Conservation (phyloP, 2,797 vertebrate genomes). For the Lepus townsendii region DNA sequence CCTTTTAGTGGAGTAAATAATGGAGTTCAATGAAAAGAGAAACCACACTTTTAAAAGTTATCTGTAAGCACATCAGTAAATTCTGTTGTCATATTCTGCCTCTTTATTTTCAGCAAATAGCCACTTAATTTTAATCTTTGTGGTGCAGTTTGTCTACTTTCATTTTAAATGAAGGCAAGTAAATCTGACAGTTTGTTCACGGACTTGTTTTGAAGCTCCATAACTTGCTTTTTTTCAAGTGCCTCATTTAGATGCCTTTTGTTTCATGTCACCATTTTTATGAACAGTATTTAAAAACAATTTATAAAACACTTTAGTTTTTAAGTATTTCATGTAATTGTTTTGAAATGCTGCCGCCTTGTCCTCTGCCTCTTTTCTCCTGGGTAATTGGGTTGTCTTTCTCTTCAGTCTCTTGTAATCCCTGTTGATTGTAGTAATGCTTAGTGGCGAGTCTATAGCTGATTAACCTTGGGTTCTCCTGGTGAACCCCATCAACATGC, state of each 20-base stretch:
- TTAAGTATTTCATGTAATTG: conserved; percentile 77
- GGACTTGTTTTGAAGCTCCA: conserved; percentile 70
- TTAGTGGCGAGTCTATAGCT: conserved; percentile 49
- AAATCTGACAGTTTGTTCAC: conserved; percentile 63
- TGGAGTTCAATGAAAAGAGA: conserved; percentile 64
- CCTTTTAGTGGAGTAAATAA: conserved; percentile 65
- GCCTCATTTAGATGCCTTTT: conserved; percentile 72
- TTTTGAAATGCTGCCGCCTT: conserved; percentile 71
- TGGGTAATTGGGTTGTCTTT: conserved; percentile 42
- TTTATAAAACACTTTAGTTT: conserved; percentile 72
- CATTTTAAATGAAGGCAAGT: conserved; percentile 63
- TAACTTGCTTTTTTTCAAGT: conserved; percentile 64
- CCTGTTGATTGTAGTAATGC: conserved; percentile 39
- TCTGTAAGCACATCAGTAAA: conserved; percentile 46
- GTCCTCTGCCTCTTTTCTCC: conserved; percentile 42
- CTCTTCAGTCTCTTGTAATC: conserved; percentile 62
- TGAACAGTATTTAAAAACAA: conserved; percentile 79
- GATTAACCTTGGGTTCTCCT: conserved; percentile 77
- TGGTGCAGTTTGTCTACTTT: conserved; percentile 69
- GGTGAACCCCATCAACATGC: conserved; percentile 55
- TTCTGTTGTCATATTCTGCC: conserved; percentile 64
- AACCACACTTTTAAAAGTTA: conserved; percentile 59
- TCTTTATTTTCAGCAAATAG: conserved; percentile 75
- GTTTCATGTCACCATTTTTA: conserved; percentile 78
- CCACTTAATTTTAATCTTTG: conserved; percentile 73